Evolutionary conservation across 2,113 vertebrate genomes (phyloP).

Genomic region (Reinhardtius hippoglossoides): DNA sequence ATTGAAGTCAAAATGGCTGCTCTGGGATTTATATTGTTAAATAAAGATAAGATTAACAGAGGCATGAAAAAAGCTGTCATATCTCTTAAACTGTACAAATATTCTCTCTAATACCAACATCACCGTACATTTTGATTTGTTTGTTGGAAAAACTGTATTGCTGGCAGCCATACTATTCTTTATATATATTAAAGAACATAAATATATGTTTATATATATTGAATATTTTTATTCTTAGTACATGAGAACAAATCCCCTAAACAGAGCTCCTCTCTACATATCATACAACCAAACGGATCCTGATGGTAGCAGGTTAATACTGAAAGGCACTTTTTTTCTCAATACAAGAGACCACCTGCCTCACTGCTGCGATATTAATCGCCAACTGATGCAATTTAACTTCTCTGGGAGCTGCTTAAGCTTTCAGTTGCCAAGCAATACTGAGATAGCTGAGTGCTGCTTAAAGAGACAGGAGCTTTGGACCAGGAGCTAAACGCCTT

Average conservation of each 20-base stretch:
- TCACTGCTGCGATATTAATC: slow-evolving; percentile 75
- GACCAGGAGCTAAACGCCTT: slow-evolving; percentile 9
- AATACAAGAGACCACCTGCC: slow-evolving; percentile 41
- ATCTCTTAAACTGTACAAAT: too few relatives aligned
- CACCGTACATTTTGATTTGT: too few relatives aligned
- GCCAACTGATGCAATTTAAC: slow-evolving; percentile 81
- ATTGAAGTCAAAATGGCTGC: neutral
- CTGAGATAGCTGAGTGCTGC: slow-evolving; percentile 58
- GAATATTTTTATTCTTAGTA: too few relatives aligned
- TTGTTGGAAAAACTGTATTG: too few relatives aligned
- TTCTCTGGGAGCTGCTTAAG: slow-evolving; percentile 77
- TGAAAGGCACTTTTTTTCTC: slow-evolving; percentile 16
- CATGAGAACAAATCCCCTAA: neutral
- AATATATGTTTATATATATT: too few relatives aligned
- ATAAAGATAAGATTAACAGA: too few relatives aligned
- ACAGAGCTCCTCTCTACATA: neutral
- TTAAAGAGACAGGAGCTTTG: slow-evolving; percentile 75
- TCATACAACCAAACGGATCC: neutral
- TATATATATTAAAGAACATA: too few relatives aligned
- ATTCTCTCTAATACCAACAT: too few relatives aligned
- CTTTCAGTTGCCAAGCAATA: slow-evolving; percentile 84
- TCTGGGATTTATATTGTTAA: neutral
- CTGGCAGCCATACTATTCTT: neutral
- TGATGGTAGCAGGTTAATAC: neutral
- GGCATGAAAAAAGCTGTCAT: too few relatives aligned